Evolutionary conservation across 2,113 vertebrate genomes (phyloP), one percentile per base, ranked within the genome.

Genomic region (Neodon shergylaensis): DNA sequence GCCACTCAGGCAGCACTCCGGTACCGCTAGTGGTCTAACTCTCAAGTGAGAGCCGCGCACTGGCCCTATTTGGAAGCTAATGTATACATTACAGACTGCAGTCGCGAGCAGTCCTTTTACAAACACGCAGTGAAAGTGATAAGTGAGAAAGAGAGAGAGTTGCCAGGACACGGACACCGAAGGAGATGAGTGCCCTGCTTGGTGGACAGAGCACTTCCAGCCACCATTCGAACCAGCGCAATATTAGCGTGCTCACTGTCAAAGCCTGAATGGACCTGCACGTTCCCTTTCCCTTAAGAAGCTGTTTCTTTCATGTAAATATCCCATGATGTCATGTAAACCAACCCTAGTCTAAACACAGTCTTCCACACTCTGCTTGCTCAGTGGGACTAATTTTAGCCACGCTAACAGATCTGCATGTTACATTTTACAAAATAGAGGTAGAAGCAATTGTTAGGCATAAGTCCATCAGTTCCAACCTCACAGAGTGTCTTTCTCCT

Each of bases 271-370:
- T 2, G 89, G 17, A 36, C 83, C 76, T 77, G 91, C n/a, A 31
- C 9, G 0, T 33, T 61, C 42, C 54, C 44, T 76, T 44, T 95
- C 94, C 65, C 85, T 88, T 52, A 77, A 95, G 93, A 97, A 94
- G 91, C 68, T 84, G 14, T 70, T 91, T 54, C 82, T 94, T 88
- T 58, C 76, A 61, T 92, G 14, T 58, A 39, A 86, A 44, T 93
- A 22, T n/a, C 94, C 49, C 61, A 52, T 90, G 28, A 10, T 12
- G 0, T 66, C 49, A 44, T 28, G 24, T 12, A 95, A 0, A 28
- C 84, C 42, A 96, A 88, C n/a, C 42, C 49, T 93, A 74, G 2
- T 7, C 81, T 96, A 84, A 92, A 21, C 14, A 81, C 68, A 88
- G 83, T 36, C 92, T 92, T 77, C 79, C 44, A 0, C 65, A 21